phyloP scores from a whole-genome alignment of 1,140 invertebrate genomes.

The Anastatus disparis region DNA sequence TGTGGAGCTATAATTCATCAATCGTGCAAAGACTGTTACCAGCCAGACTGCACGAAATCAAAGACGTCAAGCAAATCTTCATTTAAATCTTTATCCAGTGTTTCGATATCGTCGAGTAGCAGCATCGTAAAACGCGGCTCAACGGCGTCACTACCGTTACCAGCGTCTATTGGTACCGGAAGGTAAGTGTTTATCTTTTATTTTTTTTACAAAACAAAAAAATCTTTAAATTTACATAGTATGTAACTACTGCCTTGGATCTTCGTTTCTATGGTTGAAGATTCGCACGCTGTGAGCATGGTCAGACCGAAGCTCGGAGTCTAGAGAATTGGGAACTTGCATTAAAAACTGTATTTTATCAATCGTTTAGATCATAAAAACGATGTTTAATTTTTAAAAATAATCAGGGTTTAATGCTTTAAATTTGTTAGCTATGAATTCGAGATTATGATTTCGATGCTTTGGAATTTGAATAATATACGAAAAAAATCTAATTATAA shows the following conservation, averaged over 20 bases:
- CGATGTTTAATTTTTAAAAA: too few species aligned
- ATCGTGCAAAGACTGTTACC: conserved; percentile 85
- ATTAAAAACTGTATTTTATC: too few species aligned
- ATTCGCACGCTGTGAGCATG: conserved; percentile 59
- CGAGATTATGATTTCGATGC: too few species aligned
- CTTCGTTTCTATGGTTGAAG: conserved; percentile 54
- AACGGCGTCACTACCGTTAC: conserved; percentile 59
- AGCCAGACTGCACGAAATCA: conserved; percentile 72
- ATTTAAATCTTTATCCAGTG: conserved; percentile 60
- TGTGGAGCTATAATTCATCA: conserved; percentile 88
- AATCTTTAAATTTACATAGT: neutral
- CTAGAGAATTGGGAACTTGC: conserved; percentile 20
- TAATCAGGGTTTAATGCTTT: too few species aligned
- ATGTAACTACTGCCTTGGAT: conserved; percentile 50
- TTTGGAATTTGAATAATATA: too few species aligned
- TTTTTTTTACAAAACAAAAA: neutral
- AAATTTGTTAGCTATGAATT: too few species aligned
- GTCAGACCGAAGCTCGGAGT: conserved; percentile 51
- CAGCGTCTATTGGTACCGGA: conserved; percentile 55
- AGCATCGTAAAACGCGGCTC: conserved; percentile 59
- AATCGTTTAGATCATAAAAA: too few species aligned
- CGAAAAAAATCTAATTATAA: too few species aligned
- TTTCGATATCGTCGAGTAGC: conserved; percentile 54
- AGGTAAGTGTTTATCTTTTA: conserved; percentile 56
- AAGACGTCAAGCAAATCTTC: conserved; percentile 59